phyloP scores from a whole-genome alignment of 1,140 invertebrate species.

The Drosophila serrata region DNA sequence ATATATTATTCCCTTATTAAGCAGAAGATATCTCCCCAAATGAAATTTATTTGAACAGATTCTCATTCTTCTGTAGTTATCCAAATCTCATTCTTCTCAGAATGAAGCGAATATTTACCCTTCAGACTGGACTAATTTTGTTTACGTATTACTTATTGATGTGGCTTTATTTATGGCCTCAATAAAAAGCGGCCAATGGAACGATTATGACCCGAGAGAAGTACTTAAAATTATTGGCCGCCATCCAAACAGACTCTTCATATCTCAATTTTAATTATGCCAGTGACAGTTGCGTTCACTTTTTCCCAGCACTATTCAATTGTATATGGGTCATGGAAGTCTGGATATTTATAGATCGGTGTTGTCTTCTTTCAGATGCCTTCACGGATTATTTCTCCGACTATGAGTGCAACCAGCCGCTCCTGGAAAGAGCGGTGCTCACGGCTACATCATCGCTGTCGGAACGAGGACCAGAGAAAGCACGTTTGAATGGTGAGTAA shows the following conservation, averaged over 20 bases:
- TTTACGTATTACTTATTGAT: conserved; percentile 38
- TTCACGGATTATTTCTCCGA: conserved; percentile 83
- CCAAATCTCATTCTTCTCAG: conserved; percentile 22
- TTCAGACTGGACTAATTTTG: conserved; percentile 33
- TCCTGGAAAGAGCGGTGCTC: conserved; percentile 90
- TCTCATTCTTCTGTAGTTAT: neutral
- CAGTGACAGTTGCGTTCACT: conserved; percentile 59
- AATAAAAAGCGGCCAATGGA: conserved; percentile 62
- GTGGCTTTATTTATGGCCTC: conserved; percentile 61
- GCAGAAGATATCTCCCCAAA: neutral
- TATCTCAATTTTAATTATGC: conserved; percentile 53
- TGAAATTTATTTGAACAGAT: neutral
- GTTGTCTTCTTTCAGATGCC: conserved; percentile 66
- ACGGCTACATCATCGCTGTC: conserved; percentile 92
- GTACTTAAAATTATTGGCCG: conserved; percentile 57
- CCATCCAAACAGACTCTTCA: conserved; percentile 60
- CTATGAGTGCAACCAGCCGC: conserved; percentile 91
- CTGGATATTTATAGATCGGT: conserved; percentile 17
- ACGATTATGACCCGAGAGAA: conserved; percentile 55
- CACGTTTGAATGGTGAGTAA: conserved; percentile 91
- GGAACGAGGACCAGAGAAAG: conserved; percentile 93
- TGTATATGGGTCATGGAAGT: conserved; percentile 48
- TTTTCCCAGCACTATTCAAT: conserved; percentile 28
- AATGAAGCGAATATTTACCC: conserved; percentile 36
- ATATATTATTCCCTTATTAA: neutral